phyloP scores from a whole-genome alignment of 2,113 vertebrate species.

The Gymnarchus niloticus region DNA sequence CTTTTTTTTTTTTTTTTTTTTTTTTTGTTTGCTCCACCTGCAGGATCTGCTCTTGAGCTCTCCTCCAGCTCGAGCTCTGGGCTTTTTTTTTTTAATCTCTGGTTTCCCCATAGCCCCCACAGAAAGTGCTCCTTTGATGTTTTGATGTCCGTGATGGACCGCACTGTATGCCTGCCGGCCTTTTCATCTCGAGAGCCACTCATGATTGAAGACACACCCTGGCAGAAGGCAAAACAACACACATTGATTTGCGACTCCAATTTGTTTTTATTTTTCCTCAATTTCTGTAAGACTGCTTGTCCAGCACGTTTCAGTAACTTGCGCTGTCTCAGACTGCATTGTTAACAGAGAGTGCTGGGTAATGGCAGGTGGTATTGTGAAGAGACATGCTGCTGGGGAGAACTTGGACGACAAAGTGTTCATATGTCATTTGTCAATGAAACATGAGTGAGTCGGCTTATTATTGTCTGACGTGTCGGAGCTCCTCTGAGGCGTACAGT shows the following conservation, averaged over 20 bases:
- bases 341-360: conserved; percentile 9
- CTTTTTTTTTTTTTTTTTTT: neutral
- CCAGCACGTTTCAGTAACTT: neutral
- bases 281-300: neutral
- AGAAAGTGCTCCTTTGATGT: neutral
- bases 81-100: neutral
- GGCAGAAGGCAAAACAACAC: neutral
- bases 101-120: neutral
- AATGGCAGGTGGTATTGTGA: neutral
- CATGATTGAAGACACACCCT: neutral
- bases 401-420: neutral
- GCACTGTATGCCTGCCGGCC: neutral
- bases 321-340: neutral
- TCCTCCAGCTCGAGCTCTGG: neutral
- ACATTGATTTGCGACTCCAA: neutral
- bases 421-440: neutral
- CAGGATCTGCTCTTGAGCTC: neutral
- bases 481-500: neutral
- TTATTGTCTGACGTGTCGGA: neutral
- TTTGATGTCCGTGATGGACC: conserved; percentile 8
- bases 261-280: neutral
- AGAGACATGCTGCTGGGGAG: neutral
- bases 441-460: neutral
- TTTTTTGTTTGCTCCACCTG: neutral
- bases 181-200: neutral